Evolutionary conservation across 2,113 vertebrate species (phyloP).

Genomic region (Cebus imitator): DNA sequence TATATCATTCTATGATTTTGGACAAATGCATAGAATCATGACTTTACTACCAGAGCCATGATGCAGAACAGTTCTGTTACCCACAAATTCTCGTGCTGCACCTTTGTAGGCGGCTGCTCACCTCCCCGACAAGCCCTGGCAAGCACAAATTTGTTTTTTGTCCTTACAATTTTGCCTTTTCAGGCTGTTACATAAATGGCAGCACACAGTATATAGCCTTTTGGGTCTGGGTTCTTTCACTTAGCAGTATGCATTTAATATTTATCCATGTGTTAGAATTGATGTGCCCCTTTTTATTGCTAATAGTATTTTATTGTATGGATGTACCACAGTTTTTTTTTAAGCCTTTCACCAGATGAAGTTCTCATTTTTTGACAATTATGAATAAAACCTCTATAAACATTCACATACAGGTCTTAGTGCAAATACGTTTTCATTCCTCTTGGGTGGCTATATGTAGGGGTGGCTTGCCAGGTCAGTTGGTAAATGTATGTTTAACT

Average conservation of each 20-base stretch:
- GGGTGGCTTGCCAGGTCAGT: background rate
- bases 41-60: background rate
- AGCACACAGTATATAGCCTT: background rate
- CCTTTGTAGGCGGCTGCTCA: background rate
- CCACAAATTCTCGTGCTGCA: background rate
- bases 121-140: background rate
- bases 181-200: background rate
- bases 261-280: background rate
- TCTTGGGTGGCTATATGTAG: background rate
- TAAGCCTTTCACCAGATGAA: background rate
- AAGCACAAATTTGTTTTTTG: background rate
- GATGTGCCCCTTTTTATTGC: background rate
- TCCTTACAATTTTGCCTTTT: background rate
- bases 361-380: background rate
- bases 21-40: background rate
- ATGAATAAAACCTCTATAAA: background rate
- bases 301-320: no score
- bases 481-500: background rate
- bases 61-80: background rate
- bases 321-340: background rate
- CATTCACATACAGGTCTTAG: background rate
- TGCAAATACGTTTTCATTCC: background rate
- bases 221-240: background rate
- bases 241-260: background rate
- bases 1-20: background rate